A percentile compares a stretch with the other conserved stretches of the same genome.
phyloP scores from a whole-genome alignment of 2,888 invertebrate genomes.

The Dynastes grantii region DNA sequence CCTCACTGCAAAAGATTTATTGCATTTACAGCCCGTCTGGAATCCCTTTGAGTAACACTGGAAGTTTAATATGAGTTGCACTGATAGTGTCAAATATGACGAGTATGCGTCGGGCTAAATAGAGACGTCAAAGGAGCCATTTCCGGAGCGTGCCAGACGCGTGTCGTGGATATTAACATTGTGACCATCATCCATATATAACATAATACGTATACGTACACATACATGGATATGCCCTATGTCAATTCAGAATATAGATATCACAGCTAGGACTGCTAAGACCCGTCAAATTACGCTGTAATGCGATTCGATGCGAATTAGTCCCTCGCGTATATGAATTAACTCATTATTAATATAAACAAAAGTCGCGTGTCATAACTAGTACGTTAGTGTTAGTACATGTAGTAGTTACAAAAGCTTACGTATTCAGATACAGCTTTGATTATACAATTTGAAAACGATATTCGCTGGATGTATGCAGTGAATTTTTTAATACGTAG shows the following conservation, averaged over 20 bases:
- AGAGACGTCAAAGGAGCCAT: slow-evolving; percentile 62
- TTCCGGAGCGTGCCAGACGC: slow-evolving; percentile 61
- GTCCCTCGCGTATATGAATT: slow-evolving; percentile 32
- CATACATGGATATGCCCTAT: slow-evolving; percentile 26
- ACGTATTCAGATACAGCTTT: too few species aligned
- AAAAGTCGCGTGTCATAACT: slow-evolving; percentile 48
- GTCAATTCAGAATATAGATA: slow-evolving; percentile 33
- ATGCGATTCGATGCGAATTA: slow-evolving; percentile 60
- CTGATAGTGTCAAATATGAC: slow-evolving; percentile 65
- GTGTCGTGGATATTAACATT: slow-evolving; percentile 67
- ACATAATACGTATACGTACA: slow-evolving; percentile 49
- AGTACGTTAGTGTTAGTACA: slow-evolving; percentile 15
- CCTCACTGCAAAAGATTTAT: slow-evolving; percentile 42
- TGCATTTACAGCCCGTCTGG: slow-evolving; percentile 41
- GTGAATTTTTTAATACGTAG: too few species aligned
- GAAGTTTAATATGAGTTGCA: slow-evolving; percentile 58
- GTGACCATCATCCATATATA: slow-evolving; percentile 58
- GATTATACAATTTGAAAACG: too few species aligned
- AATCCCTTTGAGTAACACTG: slow-evolving; percentile 56
- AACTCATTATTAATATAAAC: slow-evolving; percentile 47
- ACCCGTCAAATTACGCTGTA: slow-evolving; percentile 62
- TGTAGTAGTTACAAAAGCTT: neutral
- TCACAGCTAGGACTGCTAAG: slow-evolving; percentile 51
- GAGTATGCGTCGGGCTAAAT: slow-evolving; percentile 58
- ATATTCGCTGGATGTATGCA: too few species aligned